Conservation (phyloP, 2,113 vertebrate species). For the Hemiscyllium ocellatum region DNA sequence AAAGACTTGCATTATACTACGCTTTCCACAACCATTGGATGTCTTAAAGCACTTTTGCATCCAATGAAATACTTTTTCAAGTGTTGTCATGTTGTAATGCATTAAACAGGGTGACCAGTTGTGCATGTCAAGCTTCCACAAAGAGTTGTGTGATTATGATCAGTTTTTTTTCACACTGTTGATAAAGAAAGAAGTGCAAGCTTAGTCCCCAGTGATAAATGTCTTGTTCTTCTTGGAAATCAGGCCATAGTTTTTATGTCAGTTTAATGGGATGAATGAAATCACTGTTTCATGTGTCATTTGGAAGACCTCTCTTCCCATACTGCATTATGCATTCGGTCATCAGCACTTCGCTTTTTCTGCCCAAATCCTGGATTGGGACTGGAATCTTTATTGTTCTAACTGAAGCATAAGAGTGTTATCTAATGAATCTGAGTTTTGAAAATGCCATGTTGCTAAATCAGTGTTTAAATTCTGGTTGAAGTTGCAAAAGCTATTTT, state of each 20-base stretch:
- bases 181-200: not conserved
- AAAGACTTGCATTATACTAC: not conserved
- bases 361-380: not conserved
- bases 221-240: not conserved
- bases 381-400: not conserved
- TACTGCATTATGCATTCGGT: not conserved
- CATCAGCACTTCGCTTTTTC: not conserved
- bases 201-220: not conserved
- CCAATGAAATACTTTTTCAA: not conserved
- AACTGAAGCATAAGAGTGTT: not conserved
- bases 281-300: not conserved
- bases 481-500: not conserved
- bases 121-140: not conserved
- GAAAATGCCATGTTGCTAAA: not conserved
- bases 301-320: not conserved
- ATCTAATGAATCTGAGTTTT: not conserved
- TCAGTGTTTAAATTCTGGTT: not conserved
- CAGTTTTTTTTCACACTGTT: not conserved
- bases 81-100: not conserved
- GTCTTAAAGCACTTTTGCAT: not conserved
- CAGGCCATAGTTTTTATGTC: not conserved
- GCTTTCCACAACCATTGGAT: not conserved
- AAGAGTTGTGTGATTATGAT: not conserved
- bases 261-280: not conserved
- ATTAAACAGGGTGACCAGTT: not conserved